These are phyloP conservation scores for Acipenser transmontanus DNA, from an alignment of 2,797 vertebrate species.

Conservation along the genomic window DNA sequence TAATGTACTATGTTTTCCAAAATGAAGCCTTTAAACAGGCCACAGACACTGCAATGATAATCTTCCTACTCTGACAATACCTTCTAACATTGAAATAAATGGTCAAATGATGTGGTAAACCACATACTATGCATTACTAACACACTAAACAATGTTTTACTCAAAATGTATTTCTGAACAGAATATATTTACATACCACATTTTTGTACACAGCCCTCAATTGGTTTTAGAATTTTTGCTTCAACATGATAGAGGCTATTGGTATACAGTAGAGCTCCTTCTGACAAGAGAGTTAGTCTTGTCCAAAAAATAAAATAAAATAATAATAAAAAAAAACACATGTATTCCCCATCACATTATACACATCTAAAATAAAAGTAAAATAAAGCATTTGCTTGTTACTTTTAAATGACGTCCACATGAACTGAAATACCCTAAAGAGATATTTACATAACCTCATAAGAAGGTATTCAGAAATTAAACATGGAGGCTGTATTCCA, in stretches of 20 bases:
- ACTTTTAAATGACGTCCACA: no score
- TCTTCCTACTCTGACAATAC: conserved; percentile 50
- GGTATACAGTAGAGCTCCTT: no score
- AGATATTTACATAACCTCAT: no score
- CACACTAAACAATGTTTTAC: conserved; percentile 39
- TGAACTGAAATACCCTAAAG: no score
- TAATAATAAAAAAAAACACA: no score
- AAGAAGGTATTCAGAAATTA: no score
- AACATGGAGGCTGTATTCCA: no score
- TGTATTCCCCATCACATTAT: no score
- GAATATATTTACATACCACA: conserved; percentile 47
- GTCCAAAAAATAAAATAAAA: no score
- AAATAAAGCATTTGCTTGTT: no score
- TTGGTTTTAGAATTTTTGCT: conserved; percentile 25
- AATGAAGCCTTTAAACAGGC: conserved; percentile 60
- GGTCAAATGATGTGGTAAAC: conserved; percentile 42
- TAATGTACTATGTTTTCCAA: conserved; percentile 19
- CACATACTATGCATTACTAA: conserved; percentile 37
- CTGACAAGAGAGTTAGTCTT: no score
- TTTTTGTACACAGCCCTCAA: conserved; percentile 30
- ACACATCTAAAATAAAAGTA: no score
- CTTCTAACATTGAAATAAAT: conserved; percentile 54
- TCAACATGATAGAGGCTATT: conserved; percentile 30
- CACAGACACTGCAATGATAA: conserved; percentile 58
- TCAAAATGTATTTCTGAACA: conserved; percentile 30